Percentiles rank a stretch among this genome's conserved stretches.
These are phyloP conservation scores for Ichneumoninae sp. DNA, from an alignment of 2,888 invertebrate genomes.

Conservation along the genomic window DNA sequence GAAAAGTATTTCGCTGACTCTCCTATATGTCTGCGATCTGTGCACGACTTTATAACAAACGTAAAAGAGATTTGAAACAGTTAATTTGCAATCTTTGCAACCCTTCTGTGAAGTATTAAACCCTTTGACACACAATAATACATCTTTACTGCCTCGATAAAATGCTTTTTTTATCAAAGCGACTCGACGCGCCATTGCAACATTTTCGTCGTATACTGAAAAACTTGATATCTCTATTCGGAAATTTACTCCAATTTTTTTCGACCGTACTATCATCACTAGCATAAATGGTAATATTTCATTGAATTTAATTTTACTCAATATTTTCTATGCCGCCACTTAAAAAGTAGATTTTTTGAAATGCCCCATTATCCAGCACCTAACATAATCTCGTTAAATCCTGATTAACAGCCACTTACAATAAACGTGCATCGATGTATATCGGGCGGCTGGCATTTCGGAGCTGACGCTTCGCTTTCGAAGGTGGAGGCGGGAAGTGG, in stretches of 20 bases:
- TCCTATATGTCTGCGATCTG: not conserved
- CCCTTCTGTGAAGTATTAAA: not conserved
- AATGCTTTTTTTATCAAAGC: not conserved
- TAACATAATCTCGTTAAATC: slow-evolving; percentile 4
- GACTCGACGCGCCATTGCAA: not conserved
- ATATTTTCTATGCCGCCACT: not conserved
- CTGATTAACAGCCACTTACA: not conserved
- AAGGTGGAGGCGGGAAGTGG: slow-evolving; percentile 10
- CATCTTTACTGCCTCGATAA: not conserved
- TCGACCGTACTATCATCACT: no score
- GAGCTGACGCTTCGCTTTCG: slow-evolving; percentile 32
- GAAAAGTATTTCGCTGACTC: not conserved
- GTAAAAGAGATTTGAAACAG: not conserved
- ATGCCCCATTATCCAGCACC: no score
- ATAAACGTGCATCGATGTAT: not conserved
- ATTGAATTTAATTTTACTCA: not conserved
- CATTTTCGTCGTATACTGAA: not conserved
- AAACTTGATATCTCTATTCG: not conserved
- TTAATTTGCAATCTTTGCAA: not conserved
- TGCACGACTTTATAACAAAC: not conserved
- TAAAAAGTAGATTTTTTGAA: not conserved
- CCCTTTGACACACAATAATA: no score
- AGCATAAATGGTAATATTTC: no score
- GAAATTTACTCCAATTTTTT: no score
- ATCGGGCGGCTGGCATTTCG: not conserved